Evolutionary conservation across 1,140 invertebrate genomes (phyloP).

Genomic region (Proctacanthus coquilletti): DNA sequence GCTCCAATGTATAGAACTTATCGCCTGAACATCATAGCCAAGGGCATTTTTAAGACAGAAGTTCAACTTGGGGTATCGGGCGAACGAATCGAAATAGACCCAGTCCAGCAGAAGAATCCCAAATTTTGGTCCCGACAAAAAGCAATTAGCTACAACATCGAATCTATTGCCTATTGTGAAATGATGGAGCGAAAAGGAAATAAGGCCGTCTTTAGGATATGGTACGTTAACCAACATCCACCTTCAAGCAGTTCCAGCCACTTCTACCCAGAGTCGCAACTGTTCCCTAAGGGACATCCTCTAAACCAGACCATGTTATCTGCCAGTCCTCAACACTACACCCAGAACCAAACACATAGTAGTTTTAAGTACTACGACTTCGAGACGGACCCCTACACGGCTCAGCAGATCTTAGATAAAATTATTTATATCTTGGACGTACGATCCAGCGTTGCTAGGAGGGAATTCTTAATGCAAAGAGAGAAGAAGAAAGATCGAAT

Average conservation of each 20-base stretch:
- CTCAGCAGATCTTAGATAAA: constrained; percentile 72
- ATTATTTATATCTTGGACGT: constrained; percentile 76
- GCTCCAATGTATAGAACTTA: constrained; percentile 74
- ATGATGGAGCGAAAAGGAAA: constrained; percentile 46
- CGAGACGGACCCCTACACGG: constrained; percentile 57
- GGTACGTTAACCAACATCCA: constrained; percentile 13
- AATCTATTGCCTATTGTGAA: constrained; percentile 73
- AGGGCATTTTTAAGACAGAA: constrained; percentile 62
- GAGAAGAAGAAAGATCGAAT: constrained; percentile 46
- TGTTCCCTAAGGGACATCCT: no score
- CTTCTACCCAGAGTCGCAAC: constrained; percentile 9
- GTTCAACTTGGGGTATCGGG: constrained; percentile 76
- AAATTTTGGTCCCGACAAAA: constrained; percentile 52
- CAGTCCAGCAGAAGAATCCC: constrained; percentile 50
- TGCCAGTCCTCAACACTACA: constrained; percentile 15
- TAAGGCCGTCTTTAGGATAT: constrained; percentile 35
- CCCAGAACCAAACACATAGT: constrained; percentile 7
- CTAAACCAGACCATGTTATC: no score
- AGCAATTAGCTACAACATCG: constrained; percentile 49
- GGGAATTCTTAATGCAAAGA: constrained; percentile 51
- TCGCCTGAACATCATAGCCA: constrained; percentile 61
- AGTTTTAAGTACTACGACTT: constrained; percentile 74
- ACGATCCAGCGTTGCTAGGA: constrained; percentile 54
- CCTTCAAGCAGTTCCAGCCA: constrained; percentile 11
- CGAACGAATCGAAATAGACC: constrained; percentile 83